Conservation (phyloP, 2,888 invertebrate species). For the Pimpla rufipes region DNA sequence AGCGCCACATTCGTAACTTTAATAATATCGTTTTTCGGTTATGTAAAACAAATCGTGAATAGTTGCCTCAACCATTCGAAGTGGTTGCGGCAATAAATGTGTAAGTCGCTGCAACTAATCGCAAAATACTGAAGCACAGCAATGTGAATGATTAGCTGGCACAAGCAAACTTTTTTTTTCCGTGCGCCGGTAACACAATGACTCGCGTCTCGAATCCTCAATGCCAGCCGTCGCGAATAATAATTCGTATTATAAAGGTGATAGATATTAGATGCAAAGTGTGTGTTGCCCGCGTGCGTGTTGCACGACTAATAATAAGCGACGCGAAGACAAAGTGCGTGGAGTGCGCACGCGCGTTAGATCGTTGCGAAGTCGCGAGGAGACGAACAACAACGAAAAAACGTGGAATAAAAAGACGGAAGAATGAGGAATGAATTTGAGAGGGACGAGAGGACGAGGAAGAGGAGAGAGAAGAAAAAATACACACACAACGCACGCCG, state of each 20-base stretch:
- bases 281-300: constrained; percentile 21
- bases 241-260: constrained; percentile 52
- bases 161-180: too few relatives aligned
- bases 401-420: constrained; percentile 23
- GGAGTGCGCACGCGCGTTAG: not conserved
- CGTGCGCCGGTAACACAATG: constrained; percentile 35
- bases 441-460: not conserved
- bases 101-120: too few relatives aligned
- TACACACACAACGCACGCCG: constrained; percentile 16
- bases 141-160: too few relatives aligned
- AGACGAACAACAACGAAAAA: constrained; percentile 10
- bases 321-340: constrained; percentile 19
- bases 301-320: constrained; percentile 41
- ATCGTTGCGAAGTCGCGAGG: constrained; percentile 6
- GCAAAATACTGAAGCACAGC: too few relatives aligned
- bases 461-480: constrained; percentile 13
- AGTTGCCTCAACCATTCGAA: too few relatives aligned
- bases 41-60: too few relatives aligned
- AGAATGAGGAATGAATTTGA: constrained; percentile 30
- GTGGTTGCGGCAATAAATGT: too few relatives aligned
- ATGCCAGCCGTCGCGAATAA: constrained; percentile 46
- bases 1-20: too few relatives aligned
- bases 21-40: too few relatives aligned
- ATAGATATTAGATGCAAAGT: constrained; percentile 53
- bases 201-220: constrained; percentile 34